Evolutionary conservation across 2,113 vertebrate genomes (phyloP), one percentile per base, ranked within the genome.

Genomic region (Struthio camelus): DNA sequence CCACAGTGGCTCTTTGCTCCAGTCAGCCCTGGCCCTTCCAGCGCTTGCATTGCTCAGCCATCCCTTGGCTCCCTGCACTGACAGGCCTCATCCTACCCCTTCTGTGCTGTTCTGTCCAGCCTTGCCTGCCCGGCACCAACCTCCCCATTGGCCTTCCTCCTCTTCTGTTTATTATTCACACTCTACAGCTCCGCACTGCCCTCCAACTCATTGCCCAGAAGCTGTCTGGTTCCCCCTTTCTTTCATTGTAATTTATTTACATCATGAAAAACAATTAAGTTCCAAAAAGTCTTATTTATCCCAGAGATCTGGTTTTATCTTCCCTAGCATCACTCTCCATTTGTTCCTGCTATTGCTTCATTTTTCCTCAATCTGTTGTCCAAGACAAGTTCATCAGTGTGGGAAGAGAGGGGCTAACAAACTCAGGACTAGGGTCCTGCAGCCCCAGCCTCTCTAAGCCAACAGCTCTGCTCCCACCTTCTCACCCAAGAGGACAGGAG

Each of bases 201-300:
- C 69, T 95, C 82, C 85, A 54, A 86, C 66, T 91, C 78, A 32
- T 46, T 64, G 64, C 64, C 78, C 77, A 89, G 71, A 93, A 96
- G 76, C 67, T 88, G 93, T 62, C 0, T n/a, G 0, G 46, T 79
- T 78, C 62, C 86, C 69, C 67, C 61, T 92, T 91, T 87, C 77
- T 90, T 94, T 53, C 72, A 67, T 1, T 79, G 90, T 73, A 91
- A 94, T 93, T 89, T 96, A 95, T 94, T 97, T 93, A 94, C 59
- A 83, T 85, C 2, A 53, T 23, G 54, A 90, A 92, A 96, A 97
- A 78, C 89, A 93, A 82, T 94, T 90, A 96, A 83, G 80, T 80
- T 91, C 77, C 50, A 72, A 91, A 94, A 96, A 96, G 48, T 87
- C 86, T 89, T 93, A 95, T 96, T 96, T 95, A 90, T 96, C 92